Evolutionary conservation across 2,113 vertebrate genomes (phyloP), one percentile per base, ranked within the genome.

Genomic region (Cochlearius cochlearius): DNA sequence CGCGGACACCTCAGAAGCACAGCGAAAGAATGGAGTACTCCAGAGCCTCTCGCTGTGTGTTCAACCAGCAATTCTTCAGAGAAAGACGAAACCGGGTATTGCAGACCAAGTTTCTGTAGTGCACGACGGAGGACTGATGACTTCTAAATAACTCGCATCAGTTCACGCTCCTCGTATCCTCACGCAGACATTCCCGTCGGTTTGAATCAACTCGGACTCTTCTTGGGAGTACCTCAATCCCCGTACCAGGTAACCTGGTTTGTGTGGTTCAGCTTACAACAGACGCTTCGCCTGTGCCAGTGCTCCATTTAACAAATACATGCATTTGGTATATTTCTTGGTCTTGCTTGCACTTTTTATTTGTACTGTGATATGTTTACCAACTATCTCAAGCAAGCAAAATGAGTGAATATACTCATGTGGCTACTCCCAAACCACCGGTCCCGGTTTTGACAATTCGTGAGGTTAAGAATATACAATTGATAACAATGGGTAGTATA

Each of bases 301-400:
- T 53, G 91, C 27, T 87, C 52, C 69, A 69, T 58, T 94, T 91
- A 92, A 87, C 53, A 87, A 76, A 92, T 32, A 41, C 22, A 79
- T 27, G 45, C 12, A 73, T 75, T 85, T 72, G 68, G n/a, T 39
- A 13, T 72, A 87, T 92, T 94, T 84, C 36, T 78, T 74, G 30
- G 38, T 68, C 59, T 59, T 64, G 43, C 36, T n/a, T 96, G 78
- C 38, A 47, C 47, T 74, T 94, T 66, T 50, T 39, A 55, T 89
- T 81, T 59, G 15, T 73, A 56, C 27, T 68, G 38, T 2, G 10
- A 45, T 85, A 82, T 91, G 60, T 63, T 80, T 56, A 63, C 84
- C 71, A 91, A 45, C 87, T 82, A 92, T 81, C 50, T 91, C 55
- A 64, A 92, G 84, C 47, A 89, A 95, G 77, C 10, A 75, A 90